Percentiles rank a stretch among this genome's conserved stretches.
phyloP scores from a whole-genome alignment of 2,797 vertebrate genomes.

The Rhinogobio ventralis region DNA sequence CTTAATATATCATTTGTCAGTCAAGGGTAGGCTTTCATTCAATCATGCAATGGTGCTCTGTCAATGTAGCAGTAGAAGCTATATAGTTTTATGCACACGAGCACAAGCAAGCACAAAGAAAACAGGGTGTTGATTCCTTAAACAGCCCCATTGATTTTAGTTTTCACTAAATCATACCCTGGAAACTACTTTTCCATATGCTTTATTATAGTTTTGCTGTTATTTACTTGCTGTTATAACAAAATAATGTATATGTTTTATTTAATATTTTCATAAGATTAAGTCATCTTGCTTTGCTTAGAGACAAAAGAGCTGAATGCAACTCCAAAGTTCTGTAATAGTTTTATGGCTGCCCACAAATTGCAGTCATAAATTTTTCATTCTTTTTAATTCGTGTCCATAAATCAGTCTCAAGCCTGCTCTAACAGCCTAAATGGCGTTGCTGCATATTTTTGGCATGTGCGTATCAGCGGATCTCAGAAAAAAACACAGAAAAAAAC shows the following conservation, averaged over 20 bases:
- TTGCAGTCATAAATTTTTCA: slow-evolving; percentile 84
- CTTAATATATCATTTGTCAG: slow-evolving; percentile 87
- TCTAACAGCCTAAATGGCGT: slow-evolving; percentile 77
- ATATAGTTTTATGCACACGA: slow-evolving; percentile 72
- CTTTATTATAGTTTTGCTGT: slow-evolving; percentile 58
- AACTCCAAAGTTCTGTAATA: slow-evolving; percentile 85
- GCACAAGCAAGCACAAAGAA: slow-evolving; percentile 57
- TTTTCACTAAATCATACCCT: slow-evolving; percentile 60
- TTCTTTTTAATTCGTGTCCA: slow-evolving; percentile 84
- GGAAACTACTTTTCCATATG: slow-evolving; percentile 59
- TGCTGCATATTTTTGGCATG: slow-evolving; percentile 82
- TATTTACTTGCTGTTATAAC: slow-evolving; percentile 53
- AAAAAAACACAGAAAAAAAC: slow-evolving; percentile 44
- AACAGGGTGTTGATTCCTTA: slow-evolving; percentile 60
- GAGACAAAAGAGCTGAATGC: slow-evolving; percentile 76
- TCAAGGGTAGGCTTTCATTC: slow-evolving; percentile 84
- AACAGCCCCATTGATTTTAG: slow-evolving; percentile 62
- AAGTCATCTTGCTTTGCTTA: slow-evolving; percentile 77
- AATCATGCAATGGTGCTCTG: slow-evolving; percentile 76
- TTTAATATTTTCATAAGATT: slow-evolving; percentile 69
- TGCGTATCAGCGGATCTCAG: slow-evolving; percentile 77
- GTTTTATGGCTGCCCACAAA: slow-evolving; percentile 85
- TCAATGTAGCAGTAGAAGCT: slow-evolving; percentile 73
- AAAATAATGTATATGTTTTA: slow-evolving; percentile 54
- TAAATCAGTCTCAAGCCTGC: slow-evolving; percentile 80